Conservation (phyloP, 2,797 vertebrate genomes). For the Falco concolor region DNA sequence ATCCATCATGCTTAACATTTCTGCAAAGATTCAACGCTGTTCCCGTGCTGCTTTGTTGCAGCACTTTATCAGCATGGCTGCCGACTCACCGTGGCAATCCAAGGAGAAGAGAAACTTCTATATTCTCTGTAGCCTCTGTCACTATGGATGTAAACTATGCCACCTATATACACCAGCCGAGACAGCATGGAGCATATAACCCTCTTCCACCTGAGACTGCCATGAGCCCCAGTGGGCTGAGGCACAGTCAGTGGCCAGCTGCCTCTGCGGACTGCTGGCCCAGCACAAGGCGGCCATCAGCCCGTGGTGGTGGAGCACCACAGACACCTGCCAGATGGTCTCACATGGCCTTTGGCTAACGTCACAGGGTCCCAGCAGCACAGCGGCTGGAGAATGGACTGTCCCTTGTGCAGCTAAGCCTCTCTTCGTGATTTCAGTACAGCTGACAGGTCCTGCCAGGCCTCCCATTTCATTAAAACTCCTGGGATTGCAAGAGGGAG, state of each 20-base stretch:
- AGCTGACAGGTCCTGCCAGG: background rate
- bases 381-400: background rate
- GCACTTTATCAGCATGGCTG: background rate
- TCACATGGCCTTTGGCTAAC: accelerated
- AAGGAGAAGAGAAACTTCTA: background rate
- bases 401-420: background rate
- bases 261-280: background rate
- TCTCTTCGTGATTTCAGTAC: background rate
- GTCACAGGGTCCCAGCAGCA: background rate
- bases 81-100: background rate
- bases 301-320: background rate
- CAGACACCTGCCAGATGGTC: accelerated
- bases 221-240: background rate
- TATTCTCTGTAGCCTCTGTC: accelerated
- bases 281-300: background rate
- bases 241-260: background rate
- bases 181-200: background rate
- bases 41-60: background rate
- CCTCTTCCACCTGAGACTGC: background rate
- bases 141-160: accelerated
- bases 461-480: background rate
- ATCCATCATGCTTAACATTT: constrained; percentile 55
- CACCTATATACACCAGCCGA: accelerated
- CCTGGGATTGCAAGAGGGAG: background rate
- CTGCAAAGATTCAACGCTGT: background rate